Evolutionary conservation across 1,140 invertebrate species (phyloP).

Genomic region (Papilio aristodemus): DNA sequence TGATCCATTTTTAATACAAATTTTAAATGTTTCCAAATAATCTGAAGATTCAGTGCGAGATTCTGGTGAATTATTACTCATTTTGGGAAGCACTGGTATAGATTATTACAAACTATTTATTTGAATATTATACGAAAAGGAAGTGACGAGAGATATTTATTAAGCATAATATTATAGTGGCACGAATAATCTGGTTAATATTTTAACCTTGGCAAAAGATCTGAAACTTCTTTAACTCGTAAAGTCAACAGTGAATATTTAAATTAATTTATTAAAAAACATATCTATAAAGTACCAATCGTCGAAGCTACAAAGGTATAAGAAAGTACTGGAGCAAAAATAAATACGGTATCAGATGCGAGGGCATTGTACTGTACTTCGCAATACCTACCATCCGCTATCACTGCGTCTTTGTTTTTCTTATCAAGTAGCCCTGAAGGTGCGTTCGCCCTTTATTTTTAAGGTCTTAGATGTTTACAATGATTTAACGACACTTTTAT

Average conservation of each 20-base stretch:
- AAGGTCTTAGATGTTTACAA: conserved; percentile 28
- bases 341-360: conserved; percentile 31
- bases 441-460: conserved; percentile 45
- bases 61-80: too few relatives aligned
- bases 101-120: too few relatives aligned
- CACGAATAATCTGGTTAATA: too few relatives aligned
- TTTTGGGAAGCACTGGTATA: too few relatives aligned
- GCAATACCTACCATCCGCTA: conserved; percentile 39
- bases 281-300: background rate
- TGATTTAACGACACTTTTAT: conserved; percentile 25
- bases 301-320: conserved; percentile 11
- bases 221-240: background rate
- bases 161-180: too few relatives aligned
- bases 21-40: too few relatives aligned
- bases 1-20: too few relatives aligned
- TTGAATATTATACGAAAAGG: too few relatives aligned
- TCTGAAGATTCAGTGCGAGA: too few relatives aligned
- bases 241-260: background rate
- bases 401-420: conserved; percentile 52
- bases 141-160: too few relatives aligned
- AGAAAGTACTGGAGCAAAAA: conserved; percentile 32
- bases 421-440: conserved; percentile 60
- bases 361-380: conserved; percentile 36
- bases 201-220: too few relatives aligned
- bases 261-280: background rate